Conservation (phyloP, 1,140 invertebrate genomes). For the Euwallacea fornicatus region DNA sequence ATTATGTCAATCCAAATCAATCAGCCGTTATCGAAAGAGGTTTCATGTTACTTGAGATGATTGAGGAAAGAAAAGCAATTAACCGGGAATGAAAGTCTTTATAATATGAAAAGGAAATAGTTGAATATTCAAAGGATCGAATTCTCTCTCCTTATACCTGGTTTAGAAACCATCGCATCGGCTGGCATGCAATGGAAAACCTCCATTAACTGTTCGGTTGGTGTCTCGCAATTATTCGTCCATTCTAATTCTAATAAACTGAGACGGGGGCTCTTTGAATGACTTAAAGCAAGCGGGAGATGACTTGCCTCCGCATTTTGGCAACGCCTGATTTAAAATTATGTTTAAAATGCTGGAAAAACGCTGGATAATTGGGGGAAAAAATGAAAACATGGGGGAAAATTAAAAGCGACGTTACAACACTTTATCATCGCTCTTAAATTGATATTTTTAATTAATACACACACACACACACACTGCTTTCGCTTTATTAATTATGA, state of each 20-base stretch:
- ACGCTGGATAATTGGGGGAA: not conserved
- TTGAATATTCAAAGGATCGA: too few relatives aligned
- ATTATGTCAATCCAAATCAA: not conserved
- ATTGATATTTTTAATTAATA: not conserved
- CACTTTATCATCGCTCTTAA: not conserved
- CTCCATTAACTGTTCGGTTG: not conserved
- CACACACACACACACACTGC: not conserved
- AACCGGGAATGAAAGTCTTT: too few relatives aligned
- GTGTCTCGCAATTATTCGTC: not conserved
- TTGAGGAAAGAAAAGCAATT: too few relatives aligned
- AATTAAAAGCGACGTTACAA: not conserved
- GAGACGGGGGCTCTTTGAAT: not conserved
- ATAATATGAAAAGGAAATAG: not conserved
- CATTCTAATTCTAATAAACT: slow-evolving; percentile 1
- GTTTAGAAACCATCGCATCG: not conserved
- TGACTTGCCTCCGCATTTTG: not conserved
- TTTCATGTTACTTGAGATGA: not conserved
- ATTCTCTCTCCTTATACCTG: not conserved
- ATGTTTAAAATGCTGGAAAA: not conserved
- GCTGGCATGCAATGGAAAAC: not conserved
- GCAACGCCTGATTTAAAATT: not conserved
- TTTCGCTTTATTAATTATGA: not conserved
- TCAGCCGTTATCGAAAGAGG: not conserved
- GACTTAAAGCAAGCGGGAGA: not conserved
- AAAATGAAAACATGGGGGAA: not conserved